phyloP scores from a whole-genome alignment of 1,140 invertebrate genomes.

The Protaetia brevitarsis region DNA sequence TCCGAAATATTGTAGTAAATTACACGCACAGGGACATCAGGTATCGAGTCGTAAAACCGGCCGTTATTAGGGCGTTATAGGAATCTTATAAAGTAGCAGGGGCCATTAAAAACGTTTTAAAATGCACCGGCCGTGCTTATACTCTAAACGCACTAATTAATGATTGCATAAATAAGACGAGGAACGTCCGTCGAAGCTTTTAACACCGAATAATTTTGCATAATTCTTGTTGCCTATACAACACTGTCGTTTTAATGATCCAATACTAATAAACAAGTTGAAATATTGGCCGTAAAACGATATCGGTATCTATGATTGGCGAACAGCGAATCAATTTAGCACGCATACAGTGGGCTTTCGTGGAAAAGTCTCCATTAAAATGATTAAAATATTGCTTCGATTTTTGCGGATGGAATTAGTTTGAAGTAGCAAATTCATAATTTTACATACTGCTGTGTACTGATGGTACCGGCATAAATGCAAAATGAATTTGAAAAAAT shows the following conservation, averaged over 20 bases:
- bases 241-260: constrained; percentile 6
- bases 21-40: constrained; percentile 1
- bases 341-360: neutral
- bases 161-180: constrained; percentile 12
- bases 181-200: constrained; percentile 9
- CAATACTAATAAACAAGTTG: constrained; percentile 15
- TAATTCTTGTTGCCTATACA: constrained; percentile 1
- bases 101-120: constrained; percentile 13
- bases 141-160: constrained; percentile 16
- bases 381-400: no score
- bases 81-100: neutral
- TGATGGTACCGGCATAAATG: no score
- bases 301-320: neutral
- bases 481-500: no score
- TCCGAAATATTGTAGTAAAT: neutral
- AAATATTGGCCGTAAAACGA: constrained; percentile 9
- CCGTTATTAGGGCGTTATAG: constrained; percentile 1
- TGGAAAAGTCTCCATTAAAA: no score
- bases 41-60: neutral
- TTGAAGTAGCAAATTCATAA: no score
- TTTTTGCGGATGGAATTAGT: no score
- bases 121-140: neutral
- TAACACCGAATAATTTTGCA: constrained; percentile 18
- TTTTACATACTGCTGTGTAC: no score
- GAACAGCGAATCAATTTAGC: constrained; percentile 1